Percentiles rank a stretch among this genome's conserved stretches.
phyloP scores from a whole-genome alignment of 2,113 vertebrate genomes.

The Notarius lentiginosus region DNA sequence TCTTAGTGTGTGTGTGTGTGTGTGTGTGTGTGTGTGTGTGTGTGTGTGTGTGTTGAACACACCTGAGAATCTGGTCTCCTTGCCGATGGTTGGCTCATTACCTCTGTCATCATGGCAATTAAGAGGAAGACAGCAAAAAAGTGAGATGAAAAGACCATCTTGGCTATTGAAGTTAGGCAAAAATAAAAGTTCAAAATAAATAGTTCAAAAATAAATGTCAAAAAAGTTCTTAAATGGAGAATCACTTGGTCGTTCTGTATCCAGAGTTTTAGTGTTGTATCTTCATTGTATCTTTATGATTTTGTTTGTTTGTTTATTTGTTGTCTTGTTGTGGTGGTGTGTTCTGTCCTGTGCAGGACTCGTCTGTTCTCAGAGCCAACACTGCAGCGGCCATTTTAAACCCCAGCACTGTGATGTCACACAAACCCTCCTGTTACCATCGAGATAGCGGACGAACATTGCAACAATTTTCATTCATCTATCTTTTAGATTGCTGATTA shows the following conservation, averaged over 20 bases:
- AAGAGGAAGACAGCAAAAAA: slow-evolving; percentile 32
- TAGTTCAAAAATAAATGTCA: not conserved
- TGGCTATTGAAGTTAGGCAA: not conserved
- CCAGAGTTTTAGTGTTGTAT: not conserved
- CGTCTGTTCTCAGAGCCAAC: slow-evolving; percentile 37
- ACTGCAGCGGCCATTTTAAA: slow-evolving; percentile 37
- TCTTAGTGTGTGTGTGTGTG: not conserved
- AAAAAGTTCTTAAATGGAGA: not conserved
- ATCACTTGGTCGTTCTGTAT: not conserved
- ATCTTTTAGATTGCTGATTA: not conserved
- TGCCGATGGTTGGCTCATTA: slow-evolving; percentile 39
- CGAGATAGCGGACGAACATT: slow-evolving; percentile 23
- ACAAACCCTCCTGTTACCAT: slow-evolving; percentile 44
- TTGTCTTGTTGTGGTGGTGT: not conserved
- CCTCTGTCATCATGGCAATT: slow-evolving; percentile 24
- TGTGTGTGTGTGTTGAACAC: not conserved
- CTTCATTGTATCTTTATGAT: no score
- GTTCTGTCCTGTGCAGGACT: slow-evolving; percentile 58
- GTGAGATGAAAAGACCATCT: slow-evolving; percentile 43
- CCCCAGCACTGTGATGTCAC: slow-evolving; percentile 52
- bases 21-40: not conserved
- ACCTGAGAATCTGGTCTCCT: slow-evolving; percentile 49
- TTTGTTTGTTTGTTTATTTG: not conserved
- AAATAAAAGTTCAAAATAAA: not conserved
- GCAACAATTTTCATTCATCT: no score